Conservation (phyloP, 2,888 invertebrate species). For the Trachelus troglodyta region DNA sequence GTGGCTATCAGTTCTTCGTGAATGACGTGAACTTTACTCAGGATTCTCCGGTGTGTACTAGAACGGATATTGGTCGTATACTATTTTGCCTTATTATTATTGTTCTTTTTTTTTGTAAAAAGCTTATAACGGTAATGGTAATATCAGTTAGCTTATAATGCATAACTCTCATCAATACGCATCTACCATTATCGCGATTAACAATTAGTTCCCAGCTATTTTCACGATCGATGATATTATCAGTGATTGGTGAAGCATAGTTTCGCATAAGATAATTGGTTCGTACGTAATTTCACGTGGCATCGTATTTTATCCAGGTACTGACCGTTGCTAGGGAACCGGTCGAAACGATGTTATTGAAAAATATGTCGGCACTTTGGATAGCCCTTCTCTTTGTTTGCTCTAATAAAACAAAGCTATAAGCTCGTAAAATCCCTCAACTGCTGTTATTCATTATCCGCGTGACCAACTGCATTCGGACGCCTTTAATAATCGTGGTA, state of each 20-base stretch:
- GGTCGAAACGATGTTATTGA: background rate
- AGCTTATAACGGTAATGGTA: background rate
- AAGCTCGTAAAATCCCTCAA: background rate
- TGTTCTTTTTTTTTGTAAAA: background rate
- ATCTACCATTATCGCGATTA: background rate
- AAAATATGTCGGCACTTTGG: background rate
- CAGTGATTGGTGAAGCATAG: background rate
- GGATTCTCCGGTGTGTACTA: background rate
- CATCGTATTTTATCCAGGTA: background rate
- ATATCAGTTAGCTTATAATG: background rate
- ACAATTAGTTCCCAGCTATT: background rate
- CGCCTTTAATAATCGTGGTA: conserved; percentile 4
- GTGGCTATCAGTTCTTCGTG: background rate
- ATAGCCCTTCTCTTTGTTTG: background rate
- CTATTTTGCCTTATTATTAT: background rate
- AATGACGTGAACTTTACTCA: background rate
- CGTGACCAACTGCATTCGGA: background rate
- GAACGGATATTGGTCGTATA: background rate
- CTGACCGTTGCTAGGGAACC: background rate
- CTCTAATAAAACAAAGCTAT: background rate
- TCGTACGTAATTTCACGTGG: background rate
- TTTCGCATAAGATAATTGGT: background rate
- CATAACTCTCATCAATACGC: background rate
- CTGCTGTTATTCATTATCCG: background rate
- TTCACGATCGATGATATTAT: background rate